A percentile compares a stretch with the other conserved stretches of the same genome.
Conservation (phyloP, 2,113 vertebrate genomes). For the Lagopus leucura region DNA sequence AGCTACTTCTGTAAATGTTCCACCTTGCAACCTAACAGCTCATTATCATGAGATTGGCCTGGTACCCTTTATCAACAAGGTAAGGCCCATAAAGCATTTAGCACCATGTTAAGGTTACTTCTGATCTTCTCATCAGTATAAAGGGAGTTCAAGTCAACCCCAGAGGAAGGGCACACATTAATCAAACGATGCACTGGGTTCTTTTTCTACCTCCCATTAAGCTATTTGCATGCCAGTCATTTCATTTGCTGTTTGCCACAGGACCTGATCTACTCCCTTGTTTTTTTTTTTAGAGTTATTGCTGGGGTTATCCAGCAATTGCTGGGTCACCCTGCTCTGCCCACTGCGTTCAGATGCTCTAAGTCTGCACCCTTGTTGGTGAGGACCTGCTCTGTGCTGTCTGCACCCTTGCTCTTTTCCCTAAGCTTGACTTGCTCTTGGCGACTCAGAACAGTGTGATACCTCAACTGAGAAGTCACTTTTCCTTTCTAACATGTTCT, state of each 20-base stretch:
- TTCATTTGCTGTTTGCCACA: not conserved
- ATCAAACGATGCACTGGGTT: not conserved
- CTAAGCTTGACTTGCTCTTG: not conserved
- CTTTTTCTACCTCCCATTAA: not conserved
- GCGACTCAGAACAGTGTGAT: not conserved
- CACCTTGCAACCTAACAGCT: not conserved
- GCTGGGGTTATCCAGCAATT: not conserved
- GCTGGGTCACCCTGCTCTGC: not conserved
- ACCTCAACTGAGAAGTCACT: not conserved
- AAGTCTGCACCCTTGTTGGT: not conserved
- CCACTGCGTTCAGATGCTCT: not conserved
- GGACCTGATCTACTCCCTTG: rapidly evolving
- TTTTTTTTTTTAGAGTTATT: not conserved
- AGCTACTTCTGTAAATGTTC: not conserved
- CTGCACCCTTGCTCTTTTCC: not conserved
- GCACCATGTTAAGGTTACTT: not conserved
- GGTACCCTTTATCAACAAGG: not conserved
- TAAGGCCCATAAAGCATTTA: not conserved
- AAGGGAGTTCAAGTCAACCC: not conserved
- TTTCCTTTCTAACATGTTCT: not conserved
- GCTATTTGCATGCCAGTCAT: not conserved
- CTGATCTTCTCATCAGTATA: not conserved
- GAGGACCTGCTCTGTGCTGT: not conserved
- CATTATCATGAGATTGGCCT: not conserved
- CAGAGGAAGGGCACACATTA: not conserved